phyloP scores from a whole-genome alignment of 2,888 invertebrate species.

The Cheilosia impressa region DNA sequence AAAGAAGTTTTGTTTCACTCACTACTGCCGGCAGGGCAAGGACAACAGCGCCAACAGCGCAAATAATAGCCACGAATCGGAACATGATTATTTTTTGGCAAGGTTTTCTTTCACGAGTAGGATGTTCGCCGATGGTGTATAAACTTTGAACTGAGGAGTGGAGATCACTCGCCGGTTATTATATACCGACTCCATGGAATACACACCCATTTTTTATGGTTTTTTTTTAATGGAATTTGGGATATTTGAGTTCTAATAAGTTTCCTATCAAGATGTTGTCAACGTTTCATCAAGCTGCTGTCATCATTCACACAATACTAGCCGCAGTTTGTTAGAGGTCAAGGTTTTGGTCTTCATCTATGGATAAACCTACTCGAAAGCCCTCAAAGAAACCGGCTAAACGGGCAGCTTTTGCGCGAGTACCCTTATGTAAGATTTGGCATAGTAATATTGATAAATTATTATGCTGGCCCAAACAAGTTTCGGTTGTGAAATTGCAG shows the following conservation, averaged over 20 bases:
- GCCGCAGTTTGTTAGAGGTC: neutral
- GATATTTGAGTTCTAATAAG: neutral
- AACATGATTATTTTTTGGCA: conserved; percentile 76
- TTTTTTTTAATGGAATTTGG: neutral
- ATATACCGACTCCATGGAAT: conserved; percentile 27
- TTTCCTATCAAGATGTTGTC: neutral
- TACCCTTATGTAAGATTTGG: neutral
- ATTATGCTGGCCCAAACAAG: neutral
- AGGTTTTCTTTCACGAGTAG: neutral
- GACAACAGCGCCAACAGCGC: conserved; percentile 78
- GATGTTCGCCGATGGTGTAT: conserved; percentile 79
- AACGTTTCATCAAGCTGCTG: neutral
- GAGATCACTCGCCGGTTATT: conserved; percentile 45
- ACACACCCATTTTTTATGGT: neutral
- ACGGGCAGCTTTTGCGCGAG: neutral
- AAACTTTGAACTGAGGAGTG: conserved; percentile 80
- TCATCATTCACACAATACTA: neutral
- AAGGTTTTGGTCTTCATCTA: neutral
- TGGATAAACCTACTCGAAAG: neutral
- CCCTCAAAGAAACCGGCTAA: neutral
- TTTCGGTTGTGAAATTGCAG: conserved; percentile 2
- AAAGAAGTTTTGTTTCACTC: conserved; percentile 77
- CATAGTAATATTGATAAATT: neutral
- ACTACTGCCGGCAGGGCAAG: conserved; percentile 79
- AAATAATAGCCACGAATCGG: conserved; percentile 81